Base-by-base conservation (phyloP, 35 echinoderm and acorn worm species). In the Ptychodera flava region DNA sequence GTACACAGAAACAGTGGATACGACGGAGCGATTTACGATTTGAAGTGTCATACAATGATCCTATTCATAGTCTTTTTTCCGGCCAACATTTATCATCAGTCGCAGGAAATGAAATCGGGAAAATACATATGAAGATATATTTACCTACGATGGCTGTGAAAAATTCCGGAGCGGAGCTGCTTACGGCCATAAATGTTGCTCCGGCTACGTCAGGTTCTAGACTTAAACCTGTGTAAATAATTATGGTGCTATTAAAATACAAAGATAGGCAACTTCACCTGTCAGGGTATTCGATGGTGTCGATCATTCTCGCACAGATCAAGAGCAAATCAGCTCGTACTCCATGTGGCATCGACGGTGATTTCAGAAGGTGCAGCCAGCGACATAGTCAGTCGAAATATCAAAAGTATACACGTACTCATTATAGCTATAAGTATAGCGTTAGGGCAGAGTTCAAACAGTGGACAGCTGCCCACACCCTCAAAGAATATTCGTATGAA, bases 161-260 rank as follows among this genome's bases (percentile, higher is more conserved):
- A 10, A 83, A 30, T 36, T 83, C 82, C 31, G 82, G 82, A 0
- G 82, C 82, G 30, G 82, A 83, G 37, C 33, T 35, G 16, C 82
- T 35, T 34, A 36, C 82, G 1, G 82, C 82, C 82, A 83, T 83
- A 30, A 83, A 83, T 10, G 82, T 83, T 33, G 82, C 82, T 36
- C 82, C 82, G 28, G 82, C 82, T 12, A 83, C 82, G 29, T 83
- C 82, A 37, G 80, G 80, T 0, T 31, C 16, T 1, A 81, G 1
- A 28, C 28, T 81, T 14, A 81, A 28, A 31, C 80, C 80, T 81
- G 29, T 77, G 81, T 10, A 10, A 77, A 77, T 15, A 77, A 77
- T 15, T 15, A 77, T 15, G 15, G n/a, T 15, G 75, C 75, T 77
- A n/a, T 77, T 77, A 77, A 77, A 77, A n/a, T 77, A n/a, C n/a